phyloP scores from a whole-genome alignment of 2,888 invertebrate genomes.

The Epistrophe grossulariae region DNA sequence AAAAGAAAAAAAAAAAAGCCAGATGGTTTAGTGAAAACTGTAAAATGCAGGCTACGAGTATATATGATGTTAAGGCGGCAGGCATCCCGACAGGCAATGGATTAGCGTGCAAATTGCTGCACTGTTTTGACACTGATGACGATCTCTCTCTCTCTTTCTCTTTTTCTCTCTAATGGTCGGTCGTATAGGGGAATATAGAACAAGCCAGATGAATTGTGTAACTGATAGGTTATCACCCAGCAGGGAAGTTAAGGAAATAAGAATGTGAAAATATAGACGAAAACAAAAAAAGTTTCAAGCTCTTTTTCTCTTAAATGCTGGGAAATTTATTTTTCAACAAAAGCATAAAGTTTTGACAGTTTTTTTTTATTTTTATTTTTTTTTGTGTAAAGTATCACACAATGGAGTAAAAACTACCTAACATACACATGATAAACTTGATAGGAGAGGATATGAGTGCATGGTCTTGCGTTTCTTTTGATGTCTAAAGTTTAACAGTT shows the following conservation, averaged over 20 bases:
- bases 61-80: slow-evolving; percentile 12
- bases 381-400: not conserved
- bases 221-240: slow-evolving; percentile 73
- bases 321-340: slow-evolving; percentile 4
- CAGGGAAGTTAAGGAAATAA: slow-evolving; percentile 44
- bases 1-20: not conserved
- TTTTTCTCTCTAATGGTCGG: not conserved
- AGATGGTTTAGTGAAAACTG: slow-evolving; percentile 49
- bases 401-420: not conserved
- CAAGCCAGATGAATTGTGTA: slow-evolving; percentile 62
- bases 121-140: slow-evolving; percentile 70
- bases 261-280: slow-evolving; percentile 33
- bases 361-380: slow-evolving; percentile 8
- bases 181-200: slow-evolving; percentile 23
- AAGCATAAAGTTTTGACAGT: slow-evolving; percentile 36
- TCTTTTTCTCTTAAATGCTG: slow-evolving; percentile 5
- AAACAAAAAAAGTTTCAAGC: not conserved
- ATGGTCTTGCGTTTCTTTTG: slow-evolving; percentile 50
- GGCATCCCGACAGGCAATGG: slow-evolving; percentile 68
- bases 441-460: slow-evolving; percentile 12
- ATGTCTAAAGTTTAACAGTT: slow-evolving; percentile 56
- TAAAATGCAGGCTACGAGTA: slow-evolving; percentile 45
- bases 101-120: slow-evolving; percentile 75
- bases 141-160: not conserved
- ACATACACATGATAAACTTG: not conserved